Percentiles rank a stretch among this genome's conserved stretches.
phyloP scores from a whole-genome alignment of 2,113 vertebrate species.

The Semnopithecus entellus region DNA sequence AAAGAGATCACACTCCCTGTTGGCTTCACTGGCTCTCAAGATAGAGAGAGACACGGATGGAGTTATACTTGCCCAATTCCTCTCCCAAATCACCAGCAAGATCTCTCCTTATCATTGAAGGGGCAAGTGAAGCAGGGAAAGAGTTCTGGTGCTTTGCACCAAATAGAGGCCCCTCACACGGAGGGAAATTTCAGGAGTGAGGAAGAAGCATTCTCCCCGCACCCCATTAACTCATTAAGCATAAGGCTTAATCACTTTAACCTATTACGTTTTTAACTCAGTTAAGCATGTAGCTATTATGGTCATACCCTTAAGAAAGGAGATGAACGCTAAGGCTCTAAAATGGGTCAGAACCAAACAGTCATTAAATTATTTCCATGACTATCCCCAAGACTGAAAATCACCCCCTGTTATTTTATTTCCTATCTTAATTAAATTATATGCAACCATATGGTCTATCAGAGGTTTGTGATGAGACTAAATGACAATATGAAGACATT shows the following conservation, averaged over 20 bases:
- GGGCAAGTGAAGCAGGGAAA: not conserved
- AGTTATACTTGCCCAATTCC: not conserved
- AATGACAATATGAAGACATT: not conserved
- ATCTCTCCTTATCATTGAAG: not conserved
- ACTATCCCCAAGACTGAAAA: not conserved
- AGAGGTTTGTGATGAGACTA: not conserved
- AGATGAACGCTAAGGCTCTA: not conserved
- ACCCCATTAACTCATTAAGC: not conserved
- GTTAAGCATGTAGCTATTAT: not conserved
- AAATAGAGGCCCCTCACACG: not conserved
- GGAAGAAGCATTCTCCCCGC: not conserved
- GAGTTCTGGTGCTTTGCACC: not conserved
- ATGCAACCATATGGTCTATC: not conserved
- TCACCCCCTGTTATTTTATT: not conserved
- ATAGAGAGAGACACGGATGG: not conserved
- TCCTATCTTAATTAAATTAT: not conserved
- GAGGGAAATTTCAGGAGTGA: not conserved
- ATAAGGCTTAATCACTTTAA: not conserved
- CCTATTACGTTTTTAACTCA: not conserved
- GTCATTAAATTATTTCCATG: not conserved
- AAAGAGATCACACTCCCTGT: not conserved
- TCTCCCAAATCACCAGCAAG: not conserved
- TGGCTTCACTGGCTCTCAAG: not conserved
- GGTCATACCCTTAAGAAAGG: not conserved
- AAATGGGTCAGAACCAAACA: not conserved